Percentiles rank a stretch among this genome's conserved stretches.
phyloP scores from a whole-genome alignment of 1,140 invertebrate genomes.

The Phthorimaea operculella region DNA sequence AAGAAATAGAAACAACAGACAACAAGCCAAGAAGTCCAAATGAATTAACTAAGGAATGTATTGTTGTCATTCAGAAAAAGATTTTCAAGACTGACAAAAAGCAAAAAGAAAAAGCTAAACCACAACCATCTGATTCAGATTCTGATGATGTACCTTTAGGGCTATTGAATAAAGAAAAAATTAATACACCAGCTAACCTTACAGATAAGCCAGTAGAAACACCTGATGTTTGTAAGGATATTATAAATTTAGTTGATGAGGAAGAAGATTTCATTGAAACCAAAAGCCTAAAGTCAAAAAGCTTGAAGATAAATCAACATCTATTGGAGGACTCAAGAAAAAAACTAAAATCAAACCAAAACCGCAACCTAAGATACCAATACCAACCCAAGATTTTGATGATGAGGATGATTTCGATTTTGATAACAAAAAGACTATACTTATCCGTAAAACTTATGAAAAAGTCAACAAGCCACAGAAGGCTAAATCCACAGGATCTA shows the following conservation, averaged over 20 bases:
- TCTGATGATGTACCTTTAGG: conserved; percentile 47
- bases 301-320: conserved; percentile 26
- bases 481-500: conserved; percentile 57
- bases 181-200: conserved; percentile 6
- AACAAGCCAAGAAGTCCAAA: conserved; percentile 36
- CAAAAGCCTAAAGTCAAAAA: conserved; percentile 24
- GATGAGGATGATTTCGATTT: conserved; percentile 50
- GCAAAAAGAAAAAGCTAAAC: conserved; percentile 14
- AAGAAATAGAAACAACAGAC: background rate
- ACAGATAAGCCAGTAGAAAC: conserved; percentile 1
- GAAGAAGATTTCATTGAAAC: conserved; percentile 37
- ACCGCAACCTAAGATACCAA: conserved; percentile 14
- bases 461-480: conserved; percentile 43
- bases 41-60: conserved; percentile 50
- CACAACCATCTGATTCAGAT: conserved; percentile 41
- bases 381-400: conserved; percentile 20
- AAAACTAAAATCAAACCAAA: conserved; percentile 13
- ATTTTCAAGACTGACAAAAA: conserved; percentile 37
- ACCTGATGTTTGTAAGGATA: background rate
- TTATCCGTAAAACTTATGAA: conserved; percentile 45
- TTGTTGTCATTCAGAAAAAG: conserved; percentile 52
- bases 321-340: conserved; percentile 22
- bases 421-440: conserved; percentile 40
- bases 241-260: conserved; percentile 20
- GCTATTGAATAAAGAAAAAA: conserved; percentile 28